Base-by-base conservation (phyloP, 1,140 invertebrate species). In the Acromyrmex charruanus region DNA sequence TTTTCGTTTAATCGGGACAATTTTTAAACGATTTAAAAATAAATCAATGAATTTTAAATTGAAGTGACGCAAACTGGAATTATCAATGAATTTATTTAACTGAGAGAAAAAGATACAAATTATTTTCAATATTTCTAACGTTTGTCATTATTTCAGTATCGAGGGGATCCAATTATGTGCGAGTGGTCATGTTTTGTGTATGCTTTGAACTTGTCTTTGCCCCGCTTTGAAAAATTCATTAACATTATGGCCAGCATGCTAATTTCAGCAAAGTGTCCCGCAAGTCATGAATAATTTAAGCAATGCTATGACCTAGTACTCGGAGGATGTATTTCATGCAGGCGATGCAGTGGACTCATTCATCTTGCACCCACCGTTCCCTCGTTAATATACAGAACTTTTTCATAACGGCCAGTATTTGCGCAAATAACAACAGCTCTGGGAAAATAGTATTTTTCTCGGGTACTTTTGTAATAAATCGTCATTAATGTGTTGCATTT, bases 271-370 rank as follows among this genome's bases (percentile, higher is more conserved):
- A 88, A 91, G 85, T 90, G 87, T 90, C 87, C 85, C 89, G 71
- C 89, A 87, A 87, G 69, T 87, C 80, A 89, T 88, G 91, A 91
- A 91, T 92, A 91, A 89, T 92, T 92, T 85, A 91, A 81, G 77
- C 82, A 86, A 89, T 91, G 90, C 85, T 84, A 89, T 89, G 86
- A 86, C 68, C 90, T 66, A 87, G 85, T 87, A 91, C 85, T 77
- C 77, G 14, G 77, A 89, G 85, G 87, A 89, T 91, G 81, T 90
- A 90, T 90, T 86, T 90, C 86, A 66, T 82, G 63, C 69, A 58
- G 61, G 35, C 63, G 39, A 74, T 84, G 69, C 69, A 55, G 77
- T 72, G 77, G 35, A 18, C 80, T 84, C 82, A 58, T 85, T 84
- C 80, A 84, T 84, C 55, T 84, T 84, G 69, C 55, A 74, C 55